Evolutionary conservation across 2,797 vertebrate species (phyloP).

Genomic region (Coracias cyanogaster): DNA sequence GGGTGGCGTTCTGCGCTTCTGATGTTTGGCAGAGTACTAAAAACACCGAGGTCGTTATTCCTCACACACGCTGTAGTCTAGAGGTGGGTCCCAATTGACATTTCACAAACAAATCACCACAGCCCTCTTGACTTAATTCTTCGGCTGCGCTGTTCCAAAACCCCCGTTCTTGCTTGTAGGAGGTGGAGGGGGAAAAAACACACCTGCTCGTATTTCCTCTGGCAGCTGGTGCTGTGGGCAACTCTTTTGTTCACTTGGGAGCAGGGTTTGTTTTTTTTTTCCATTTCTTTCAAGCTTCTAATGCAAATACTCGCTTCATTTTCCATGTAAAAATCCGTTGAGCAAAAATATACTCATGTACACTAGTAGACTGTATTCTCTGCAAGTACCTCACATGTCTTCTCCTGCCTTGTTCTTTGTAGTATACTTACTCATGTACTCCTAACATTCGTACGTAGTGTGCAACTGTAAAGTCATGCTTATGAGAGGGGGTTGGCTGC

Average conservation of each 20-base stretch:
- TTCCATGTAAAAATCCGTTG: constrained; percentile 58
- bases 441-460: constrained; percentile 76
- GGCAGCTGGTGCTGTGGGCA: constrained; percentile 85
- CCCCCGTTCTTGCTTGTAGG: background rate
- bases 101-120: background rate
- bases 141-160: background rate
- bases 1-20: background rate
- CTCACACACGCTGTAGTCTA: background rate
- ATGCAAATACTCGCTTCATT: constrained; percentile 65
- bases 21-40: background rate
- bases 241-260: constrained; percentile 56
- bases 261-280: constrained; percentile 29
- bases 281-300: constrained; percentile 64
- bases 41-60: background rate
- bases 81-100: background rate
- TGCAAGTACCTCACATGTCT: constrained; percentile 75
- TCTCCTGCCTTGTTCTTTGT: constrained; percentile 70
- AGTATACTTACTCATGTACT: constrained; percentile 70
- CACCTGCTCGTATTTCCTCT: constrained; percentile 59
- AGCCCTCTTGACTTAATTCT: constrained; percentile 21
- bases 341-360: constrained; percentile 41
- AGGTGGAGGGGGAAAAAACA: constrained; percentile 33
- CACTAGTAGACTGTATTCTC: constrained; percentile 65
- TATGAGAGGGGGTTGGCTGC: constrained; percentile 76
- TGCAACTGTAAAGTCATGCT: constrained; percentile 84